Evolutionary conservation across 2,113 vertebrate genomes (phyloP), one percentile per base, ranked within the genome.

Genomic region (Saccopteryx bilineata): DNA sequence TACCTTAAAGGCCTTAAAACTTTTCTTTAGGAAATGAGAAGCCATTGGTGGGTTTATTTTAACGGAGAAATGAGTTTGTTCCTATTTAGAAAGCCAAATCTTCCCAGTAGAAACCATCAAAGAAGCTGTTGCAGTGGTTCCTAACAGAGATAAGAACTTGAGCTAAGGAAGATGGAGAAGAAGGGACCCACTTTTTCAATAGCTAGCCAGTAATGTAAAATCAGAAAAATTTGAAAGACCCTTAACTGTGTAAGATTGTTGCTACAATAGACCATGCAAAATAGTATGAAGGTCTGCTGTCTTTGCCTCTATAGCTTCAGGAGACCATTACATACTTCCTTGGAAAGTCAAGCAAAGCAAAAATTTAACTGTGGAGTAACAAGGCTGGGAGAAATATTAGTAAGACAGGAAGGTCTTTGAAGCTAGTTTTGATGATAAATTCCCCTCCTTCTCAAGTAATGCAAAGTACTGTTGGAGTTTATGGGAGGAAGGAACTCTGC

Each of bases 341-440:
- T 33, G 8, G 39, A 76, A 95, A 48, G 31, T 87, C 14, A 85
- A 52, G 31, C 39, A 72, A 26, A 75, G 81, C 15, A 82, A 79
- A 89, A 8, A 76, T 56, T 80, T 87, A 31, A 50, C 56, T 21
- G 18, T 91, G 46, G n/a, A 87, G 33, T 60, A 63, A 91, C 56
- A 15, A 71, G 17, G 9, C 17, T 88, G 13, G 19, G 65, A 88
- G 26, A 75, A 76, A 65, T 72, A 54, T 24, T 71, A 58, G 18
- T 82, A 65, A 83, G 10, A 66, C n/a, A 3, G 24, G 46, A 46
- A 54, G 33, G 9, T 92, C 39, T 79, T 83, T 61, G 12, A 94
- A 93, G 21, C 48, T 56, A 68, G 28, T 84, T 46, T 15, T 91
- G 15, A 87, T 83, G 24, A 94, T 71, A 76, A 96, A 52, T 88